Conservation (phyloP, 1,140 invertebrate genomes). For the Globodera ellingtonae region DNA sequence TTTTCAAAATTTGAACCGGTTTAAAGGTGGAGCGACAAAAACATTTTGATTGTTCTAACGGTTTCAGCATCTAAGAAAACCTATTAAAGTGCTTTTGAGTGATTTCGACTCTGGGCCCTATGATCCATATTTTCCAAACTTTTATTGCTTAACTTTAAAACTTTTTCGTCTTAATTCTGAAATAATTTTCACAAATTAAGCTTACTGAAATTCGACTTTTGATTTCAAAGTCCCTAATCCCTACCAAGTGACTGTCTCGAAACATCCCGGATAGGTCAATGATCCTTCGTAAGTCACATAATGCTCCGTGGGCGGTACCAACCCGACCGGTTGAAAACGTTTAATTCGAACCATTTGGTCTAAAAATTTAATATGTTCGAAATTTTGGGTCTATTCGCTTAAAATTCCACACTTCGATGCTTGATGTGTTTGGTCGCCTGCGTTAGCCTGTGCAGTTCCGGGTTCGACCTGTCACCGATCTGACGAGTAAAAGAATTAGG, state of each 20-base stretch:
- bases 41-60: no score
- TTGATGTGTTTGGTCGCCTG: constrained; percentile 59
- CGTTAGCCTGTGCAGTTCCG: constrained; percentile 55
- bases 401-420: constrained; percentile 55
- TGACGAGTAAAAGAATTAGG: constrained; percentile 20
- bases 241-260: constrained; percentile 76
- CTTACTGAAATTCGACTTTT: neutral
- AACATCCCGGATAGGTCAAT: constrained; percentile 80
- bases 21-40: no score
- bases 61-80: no score
- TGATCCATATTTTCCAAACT: no score
- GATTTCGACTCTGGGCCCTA: no score
- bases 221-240: neutral
- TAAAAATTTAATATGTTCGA: constrained; percentile 29
- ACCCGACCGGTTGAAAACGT: constrained; percentile 68
- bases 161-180: no score
- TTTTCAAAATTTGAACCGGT: no score
- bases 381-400: constrained; percentile 10
- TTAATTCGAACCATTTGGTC: constrained; percentile 49
- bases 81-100: no score
- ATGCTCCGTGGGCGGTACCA: constrained; percentile 83
- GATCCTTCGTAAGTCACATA: constrained; percentile 98
- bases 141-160: no score
- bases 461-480: constrained; percentile 57
- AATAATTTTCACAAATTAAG: no score